Base-by-base conservation (phyloP, 2,797 vertebrate genomes). In the Ctenopoma multispine region DNA sequence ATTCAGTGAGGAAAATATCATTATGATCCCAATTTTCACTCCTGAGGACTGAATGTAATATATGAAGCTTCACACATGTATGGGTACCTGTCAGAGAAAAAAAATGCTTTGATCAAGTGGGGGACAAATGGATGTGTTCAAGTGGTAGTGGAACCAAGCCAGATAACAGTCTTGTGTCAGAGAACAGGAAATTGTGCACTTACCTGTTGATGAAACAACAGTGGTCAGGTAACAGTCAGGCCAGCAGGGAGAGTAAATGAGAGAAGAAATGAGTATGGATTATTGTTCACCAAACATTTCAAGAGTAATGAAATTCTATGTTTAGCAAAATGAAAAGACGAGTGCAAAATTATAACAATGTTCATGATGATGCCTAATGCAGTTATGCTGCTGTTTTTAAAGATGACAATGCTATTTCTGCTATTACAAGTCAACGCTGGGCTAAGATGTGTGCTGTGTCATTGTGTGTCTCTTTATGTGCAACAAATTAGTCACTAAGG, bases 181-280 rank as follows among this genome's bases (percentile, higher is more conserved):
- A 53, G 43, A 14, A 71, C 50, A 86, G 73, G 81, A 84, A 86
- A 87, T 72, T 40, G 61, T 76, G 75, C 47, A 79, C 90, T 93
- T 91, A 93, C 92, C 90, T 92, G 81, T 80, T 86, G 83, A 88
- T 84, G 84, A 80, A 81, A 77, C 57, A 74, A 56, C 79, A 61
- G 43, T 1, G 24, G 80, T 67, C 84, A 79, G 80, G 72, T 46
- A 66, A 50, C 43, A 65, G 80, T 21, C 75, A 63, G 69, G 44
- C 34, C 77, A 71, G 70, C 47, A 21, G 65, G 62, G 56, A 61
- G 57, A 79, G 77, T 80, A 88, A 77, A 90, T 86, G 73, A 79
- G 18, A 78, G n/a, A 61, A 69, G 7, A 63, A 47, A 69, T 78
- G 23, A 86, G 64, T 34, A 13, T 38, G 13, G 24, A 55, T 48